A percentile compares a stretch with the other conserved stretches of the same genome.
Evolutionary conservation across 2,797 vertebrate genomes (phyloP).

Genomic region (Antrozous pallidus): DNA sequence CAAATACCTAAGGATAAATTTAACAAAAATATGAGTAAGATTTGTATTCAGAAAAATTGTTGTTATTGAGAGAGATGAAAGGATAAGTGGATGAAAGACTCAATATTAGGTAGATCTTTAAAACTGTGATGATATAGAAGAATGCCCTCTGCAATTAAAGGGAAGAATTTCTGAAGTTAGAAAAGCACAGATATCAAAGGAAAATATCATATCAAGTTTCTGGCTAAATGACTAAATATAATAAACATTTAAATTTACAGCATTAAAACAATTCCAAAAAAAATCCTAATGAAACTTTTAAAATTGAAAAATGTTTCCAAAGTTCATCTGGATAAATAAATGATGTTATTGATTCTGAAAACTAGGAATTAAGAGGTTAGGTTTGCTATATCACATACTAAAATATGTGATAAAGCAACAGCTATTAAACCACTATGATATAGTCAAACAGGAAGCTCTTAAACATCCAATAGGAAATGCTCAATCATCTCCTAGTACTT

Average conservation of each 20-base stretch:
- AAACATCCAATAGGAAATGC: neutral
- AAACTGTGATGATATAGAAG: neutral
- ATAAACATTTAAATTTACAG: constrained; percentile 16
- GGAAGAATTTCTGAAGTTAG: neutral
- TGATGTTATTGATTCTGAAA: neutral
- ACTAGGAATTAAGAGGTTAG: neutral
- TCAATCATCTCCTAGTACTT: neutral
- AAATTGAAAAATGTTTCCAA: constrained; percentile 6
- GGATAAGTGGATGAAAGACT: neutral
- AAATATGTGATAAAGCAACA: neutral
- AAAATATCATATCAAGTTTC: constrained; percentile 13
- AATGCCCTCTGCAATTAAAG: neutral
- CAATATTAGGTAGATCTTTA: neutral
- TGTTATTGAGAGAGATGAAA: neutral
- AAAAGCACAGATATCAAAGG: neutral
- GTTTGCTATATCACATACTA: neutral
- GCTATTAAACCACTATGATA: neutral
- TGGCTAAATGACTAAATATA: neutral
- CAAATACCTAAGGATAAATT: neutral
- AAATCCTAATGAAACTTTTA: neutral
- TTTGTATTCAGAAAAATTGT: neutral
- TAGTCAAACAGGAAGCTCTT: neutral
- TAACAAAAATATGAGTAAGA: neutral
- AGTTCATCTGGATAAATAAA: constrained; percentile 24
- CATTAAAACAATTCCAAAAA: constrained; percentile 29